Evolutionary conservation across 2,888 invertebrate species (phyloP).

Genomic region (Heliconius sara): DNA sequence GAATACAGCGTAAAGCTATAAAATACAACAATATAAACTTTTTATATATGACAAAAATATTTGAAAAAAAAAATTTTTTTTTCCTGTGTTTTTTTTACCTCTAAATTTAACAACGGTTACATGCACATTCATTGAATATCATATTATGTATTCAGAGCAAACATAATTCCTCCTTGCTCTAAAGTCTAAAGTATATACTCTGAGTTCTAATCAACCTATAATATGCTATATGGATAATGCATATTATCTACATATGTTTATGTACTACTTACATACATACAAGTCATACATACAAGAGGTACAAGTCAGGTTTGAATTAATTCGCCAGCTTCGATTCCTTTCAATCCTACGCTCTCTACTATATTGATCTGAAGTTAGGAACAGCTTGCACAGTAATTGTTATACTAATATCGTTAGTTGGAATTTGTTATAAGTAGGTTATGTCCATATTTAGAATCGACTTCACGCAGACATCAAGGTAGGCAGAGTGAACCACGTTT

Average conservation of each 20-base stretch:
- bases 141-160: background rate
- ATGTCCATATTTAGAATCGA: too few relatives aligned
- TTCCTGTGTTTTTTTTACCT: too few relatives aligned
- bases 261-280: background rate
- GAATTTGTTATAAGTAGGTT: background rate
- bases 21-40: too few relatives aligned
- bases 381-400: background rate
- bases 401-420: background rate
- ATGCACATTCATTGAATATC: background rate
- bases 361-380: constrained; percentile 5
- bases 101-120: too few relatives aligned
- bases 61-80: too few relatives aligned
- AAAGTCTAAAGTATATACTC: background rate
- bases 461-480: too few relatives aligned
- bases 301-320: background rate
- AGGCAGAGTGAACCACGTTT: too few relatives aligned
- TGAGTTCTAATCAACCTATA: background rate
- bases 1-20: too few relatives aligned
- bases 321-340: constrained; percentile 11
- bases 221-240: background rate
- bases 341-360: background rate
- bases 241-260: too few relatives aligned
- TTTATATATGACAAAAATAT: too few relatives aligned
- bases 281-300: background rate
- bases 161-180: background rate